Conservation (phyloP, 2,797 vertebrate genomes). For the Paedocypris micromegethes region DNA sequence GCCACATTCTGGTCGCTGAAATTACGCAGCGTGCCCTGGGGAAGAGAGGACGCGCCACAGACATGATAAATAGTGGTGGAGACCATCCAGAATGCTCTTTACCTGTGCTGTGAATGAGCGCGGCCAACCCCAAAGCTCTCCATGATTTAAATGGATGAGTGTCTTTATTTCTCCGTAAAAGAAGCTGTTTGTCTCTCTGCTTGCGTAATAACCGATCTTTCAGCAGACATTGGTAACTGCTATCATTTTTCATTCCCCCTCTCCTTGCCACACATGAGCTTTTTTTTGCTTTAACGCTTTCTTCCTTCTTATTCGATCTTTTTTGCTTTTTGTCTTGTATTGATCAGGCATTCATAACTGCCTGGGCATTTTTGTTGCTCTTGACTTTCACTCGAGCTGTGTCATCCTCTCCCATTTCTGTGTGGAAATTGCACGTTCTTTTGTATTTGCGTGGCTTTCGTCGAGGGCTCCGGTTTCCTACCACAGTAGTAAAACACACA, state of each 20-base stretch:
- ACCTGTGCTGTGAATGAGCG: constrained; percentile 41
- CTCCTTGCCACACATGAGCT: constrained; percentile 12
- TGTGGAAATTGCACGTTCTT: too few relatives aligned
- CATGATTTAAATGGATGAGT: constrained; percentile 75
- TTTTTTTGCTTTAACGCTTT: constrained; percentile 11
- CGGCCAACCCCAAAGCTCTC: constrained; percentile 50
- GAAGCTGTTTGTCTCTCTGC: constrained; percentile 67
- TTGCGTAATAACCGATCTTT: constrained; percentile 72
- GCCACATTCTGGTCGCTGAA: constrained; percentile 65
- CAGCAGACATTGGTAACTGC: constrained; percentile 69
- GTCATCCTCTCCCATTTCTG: constrained; percentile 9
- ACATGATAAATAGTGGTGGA: constrained; percentile 62
- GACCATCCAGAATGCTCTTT: constrained; percentile 13
- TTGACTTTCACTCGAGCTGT: constrained; percentile 22
- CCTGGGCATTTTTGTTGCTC: constrained; percentile 51
- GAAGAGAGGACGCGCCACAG: constrained; percentile 54
- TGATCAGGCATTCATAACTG: constrained; percentile 71
- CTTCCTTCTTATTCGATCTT: constrained; percentile 23
- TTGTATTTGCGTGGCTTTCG: too few relatives aligned
- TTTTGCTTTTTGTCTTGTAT: constrained; percentile 40
- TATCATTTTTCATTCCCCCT: constrained; percentile 54
- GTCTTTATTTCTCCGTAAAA: constrained; percentile 69
- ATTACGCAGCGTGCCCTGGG: constrained; percentile 68
- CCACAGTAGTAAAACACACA: too few relatives aligned
- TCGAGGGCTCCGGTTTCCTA: too few relatives aligned